Conservation (phyloP, 2,888 invertebrate genomes). For the Cartodere bifasciata region DNA sequence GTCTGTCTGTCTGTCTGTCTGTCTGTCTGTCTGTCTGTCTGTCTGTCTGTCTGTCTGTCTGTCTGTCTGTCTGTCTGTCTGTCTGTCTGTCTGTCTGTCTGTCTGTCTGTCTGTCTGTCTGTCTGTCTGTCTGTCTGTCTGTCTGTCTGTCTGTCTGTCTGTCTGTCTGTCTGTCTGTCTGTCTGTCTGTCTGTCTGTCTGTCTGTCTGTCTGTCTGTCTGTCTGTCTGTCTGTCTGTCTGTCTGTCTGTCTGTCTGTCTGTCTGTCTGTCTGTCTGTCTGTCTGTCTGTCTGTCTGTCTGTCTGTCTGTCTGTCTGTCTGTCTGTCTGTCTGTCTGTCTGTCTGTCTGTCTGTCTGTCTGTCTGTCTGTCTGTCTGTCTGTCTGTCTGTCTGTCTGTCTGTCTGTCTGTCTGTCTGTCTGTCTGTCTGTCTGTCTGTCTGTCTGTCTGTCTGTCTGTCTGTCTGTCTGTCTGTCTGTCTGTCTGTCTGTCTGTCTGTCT, state of each 20-base stretch:
- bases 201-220: conserved; percentile 2
- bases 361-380: conserved; percentile 5
- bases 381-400: conserved; percentile 5
- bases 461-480: background rate
- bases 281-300: conserved; percentile 2
- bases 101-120: conserved; percentile 2
- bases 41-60: conserved; percentile 2
- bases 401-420: conserved; percentile 5
- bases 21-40: conserved; percentile 2
- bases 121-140: conserved; percentile 2
- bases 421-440: conserved; percentile 5
- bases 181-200: conserved; percentile 2
- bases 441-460: background rate
- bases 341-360: conserved; percentile 3
- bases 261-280: conserved; percentile 2
- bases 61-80: conserved; percentile 2
- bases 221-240: conserved; percentile 2
- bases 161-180: conserved; percentile 2
- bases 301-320: conserved; percentile 2
- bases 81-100: conserved; percentile 2
- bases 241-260: conserved; percentile 2
- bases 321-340: background rate
- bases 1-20: conserved; percentile 2
- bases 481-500: background rate
- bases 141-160: conserved; percentile 2